A percentile compares a stretch with the other conserved stretches of the same genome.
Evolutionary conservation across 2,888 invertebrate genomes (phyloP).

Genomic region (Drosophila macrospina): DNA sequence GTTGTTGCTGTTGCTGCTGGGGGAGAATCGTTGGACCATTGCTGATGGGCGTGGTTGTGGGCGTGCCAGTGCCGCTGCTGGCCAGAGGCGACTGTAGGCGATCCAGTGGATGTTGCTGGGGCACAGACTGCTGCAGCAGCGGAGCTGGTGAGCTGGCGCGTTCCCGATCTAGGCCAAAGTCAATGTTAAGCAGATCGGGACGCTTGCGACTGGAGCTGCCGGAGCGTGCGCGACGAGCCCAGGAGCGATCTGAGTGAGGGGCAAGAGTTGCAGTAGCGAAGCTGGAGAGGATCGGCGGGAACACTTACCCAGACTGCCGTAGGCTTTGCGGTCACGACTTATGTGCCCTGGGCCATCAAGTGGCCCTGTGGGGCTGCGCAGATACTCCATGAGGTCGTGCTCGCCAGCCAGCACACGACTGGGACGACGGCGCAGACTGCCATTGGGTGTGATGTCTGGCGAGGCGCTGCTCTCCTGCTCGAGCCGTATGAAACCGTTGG

Average conservation of each 20-base stretch:
- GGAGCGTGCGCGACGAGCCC: constrained; percentile 91
- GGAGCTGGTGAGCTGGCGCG: constrained; percentile 90
- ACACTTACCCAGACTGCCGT: constrained; percentile 91
- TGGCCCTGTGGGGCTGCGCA: constrained; percentile 91
- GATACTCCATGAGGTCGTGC: constrained; percentile 94
- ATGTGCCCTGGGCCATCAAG: constrained; percentile 86
- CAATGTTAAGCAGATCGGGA: constrained; percentile 91
- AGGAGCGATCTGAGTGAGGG: constrained; percentile 90
- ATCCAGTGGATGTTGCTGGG: constrained; percentile 83
- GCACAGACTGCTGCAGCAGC: constrained; percentile 73
- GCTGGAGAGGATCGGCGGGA: rapidly evolving
- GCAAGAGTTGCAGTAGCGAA: background rate
- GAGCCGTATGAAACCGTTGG: constrained; percentile 75
- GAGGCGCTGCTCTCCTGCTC: constrained; percentile 82
- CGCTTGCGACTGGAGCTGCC: constrained; percentile 90
- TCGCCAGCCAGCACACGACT: constrained; percentile 88
- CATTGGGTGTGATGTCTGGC: constrained; percentile 94
- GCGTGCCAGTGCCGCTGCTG: constrained; percentile 64
- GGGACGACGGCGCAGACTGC: constrained; percentile 92
- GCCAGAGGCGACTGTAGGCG: constrained; percentile 85
- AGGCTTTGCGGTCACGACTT: constrained; percentile 90
- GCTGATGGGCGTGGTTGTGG: constrained; percentile 63
- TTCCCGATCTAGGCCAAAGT: constrained; percentile 91
- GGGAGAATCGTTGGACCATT: constrained; percentile 45
- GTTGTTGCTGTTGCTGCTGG: constrained; percentile 62